These are phyloP conservation scores for Drosophila bocqueti DNA, from an alignment of 1,140 invertebrate species.

Conservation along the genomic window DNA sequence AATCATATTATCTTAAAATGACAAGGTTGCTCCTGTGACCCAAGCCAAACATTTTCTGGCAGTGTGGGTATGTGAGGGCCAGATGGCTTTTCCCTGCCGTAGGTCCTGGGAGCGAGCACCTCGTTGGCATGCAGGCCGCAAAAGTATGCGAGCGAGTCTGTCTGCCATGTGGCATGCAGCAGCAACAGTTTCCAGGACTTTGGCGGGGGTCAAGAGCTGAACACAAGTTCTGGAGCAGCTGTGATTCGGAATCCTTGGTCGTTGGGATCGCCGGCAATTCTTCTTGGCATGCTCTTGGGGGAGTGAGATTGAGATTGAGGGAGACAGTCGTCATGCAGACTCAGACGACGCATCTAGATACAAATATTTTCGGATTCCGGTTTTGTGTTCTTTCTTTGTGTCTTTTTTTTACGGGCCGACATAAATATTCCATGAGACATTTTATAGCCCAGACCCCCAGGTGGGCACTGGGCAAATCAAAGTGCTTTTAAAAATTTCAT, in stretches of 20 bases:
- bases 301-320: conserved; percentile 16
- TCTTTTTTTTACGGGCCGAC: conserved; percentile 26
- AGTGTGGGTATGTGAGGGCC: neutral
- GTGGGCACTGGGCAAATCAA: conserved; percentile 59
- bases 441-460: conserved; percentile 56
- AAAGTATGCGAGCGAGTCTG: conserved; percentile 55
- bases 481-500: conserved; percentile 73
- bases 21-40: neutral
- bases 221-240: conserved; percentile 30
- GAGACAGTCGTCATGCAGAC: conserved; percentile 24
- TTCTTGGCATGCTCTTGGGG: conserved; percentile 15
- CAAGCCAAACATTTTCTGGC: neutral
- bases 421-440: conserved; percentile 75
- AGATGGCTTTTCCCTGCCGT: conserved; percentile 23
- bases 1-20: neutral
- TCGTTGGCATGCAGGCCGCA: conserved; percentile 57
- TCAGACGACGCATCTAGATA: conserved; percentile 14
- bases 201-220: conserved; percentile 32
- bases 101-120: conserved; percentile 36
- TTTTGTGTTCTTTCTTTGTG: conserved; percentile 14
- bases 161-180: conserved; percentile 49
- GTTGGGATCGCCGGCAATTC: conserved; percentile 19
- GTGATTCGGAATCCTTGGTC: conserved; percentile 26
- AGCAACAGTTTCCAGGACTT: conserved; percentile 43
- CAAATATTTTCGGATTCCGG: conserved; percentile 21